Base-by-base conservation (phyloP, 2,888 invertebrate species). In the Cerastis rubricosa region DNA sequence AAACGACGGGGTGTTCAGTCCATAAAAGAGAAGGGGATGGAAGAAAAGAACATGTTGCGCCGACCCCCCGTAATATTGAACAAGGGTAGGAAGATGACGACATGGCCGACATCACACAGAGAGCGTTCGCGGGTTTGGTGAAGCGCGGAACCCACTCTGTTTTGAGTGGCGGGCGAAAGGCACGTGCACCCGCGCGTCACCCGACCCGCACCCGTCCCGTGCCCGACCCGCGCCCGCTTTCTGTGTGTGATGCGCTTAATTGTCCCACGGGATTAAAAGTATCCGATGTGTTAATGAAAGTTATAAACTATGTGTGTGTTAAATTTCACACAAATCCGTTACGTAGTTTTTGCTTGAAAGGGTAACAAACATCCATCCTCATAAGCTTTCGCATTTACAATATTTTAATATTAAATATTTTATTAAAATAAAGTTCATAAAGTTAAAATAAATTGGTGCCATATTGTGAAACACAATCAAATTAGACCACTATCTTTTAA, bases 381-480 rank as follows among this genome's bases (percentile, higher is more conserved):
- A 17, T 1, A 59, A 59, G 59, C 8, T 59, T 59, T 59, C 59
- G 59, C 8, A 59, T 29, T 29, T 59, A 45, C 4, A 45, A 45
- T 45, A 45, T 47, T 47, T 47, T n/a, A n/a, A 1, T 35, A 35
- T 35, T 2, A 35, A n/a, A 51, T n/a, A n/a, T 25, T 57, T 59
- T 29, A 59, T 17, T 29, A 4, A 22, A 74, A 11, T 35, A 51
- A n/a, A n/a, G n/a, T n/a, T n/a, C n/a, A n/a, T n/a, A n/a, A n/a
- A n/a, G 43, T 79, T 25, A 61, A 51, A 72, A 40, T 40, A 70
- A 22, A 51, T 47, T 54, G 7, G 22, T 17, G 35, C n/a, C n/a
- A 19, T 45, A 54, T 29, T 80, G 9, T n/a, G 47, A 4, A 29
- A 29, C n/a, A 25, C 17, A 35, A 73, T 54, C 8, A 54, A 73